phyloP scores from a whole-genome alignment of 92 coral and sea anemone species.

The Epizoanthus scotinus region DNA sequence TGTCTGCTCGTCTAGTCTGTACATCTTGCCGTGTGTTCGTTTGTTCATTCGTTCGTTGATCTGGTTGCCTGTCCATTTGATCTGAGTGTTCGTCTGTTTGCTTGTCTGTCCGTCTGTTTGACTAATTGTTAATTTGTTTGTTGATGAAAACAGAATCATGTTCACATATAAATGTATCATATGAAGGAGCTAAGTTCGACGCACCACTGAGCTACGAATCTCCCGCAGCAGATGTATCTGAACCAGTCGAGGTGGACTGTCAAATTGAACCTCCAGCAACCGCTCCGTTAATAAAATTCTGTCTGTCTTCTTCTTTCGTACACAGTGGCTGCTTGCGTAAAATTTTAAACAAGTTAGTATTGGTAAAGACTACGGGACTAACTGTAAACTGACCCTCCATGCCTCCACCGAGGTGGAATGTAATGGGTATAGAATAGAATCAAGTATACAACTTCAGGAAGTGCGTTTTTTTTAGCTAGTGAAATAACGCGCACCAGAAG shows the following conservation, averaged over 20 bases:
- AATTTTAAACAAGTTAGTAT: slow-evolving; percentile 5
- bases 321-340: slow-evolving; percentile 5
- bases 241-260: not conserved
- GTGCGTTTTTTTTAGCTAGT: too few relatives aligned
- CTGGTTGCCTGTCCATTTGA: not conserved
- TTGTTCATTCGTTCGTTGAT: not conserved
- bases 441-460: too few relatives aligned
- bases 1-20: too few relatives aligned
- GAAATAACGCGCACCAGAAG: too few relatives aligned
- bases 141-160: not conserved
- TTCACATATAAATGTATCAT: not conserved
- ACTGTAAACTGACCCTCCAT: not conserved
- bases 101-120: not conserved
- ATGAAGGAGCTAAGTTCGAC: not conserved
- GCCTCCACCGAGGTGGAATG: not conserved
- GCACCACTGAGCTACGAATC: slow-evolving; percentile 2
- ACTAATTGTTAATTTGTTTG: not conserved
- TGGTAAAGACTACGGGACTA: not conserved
- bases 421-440: too few relatives aligned
- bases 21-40: too few relatives aligned
- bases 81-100: too few relatives aligned
- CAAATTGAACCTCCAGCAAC: not conserved
- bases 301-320: not conserved
- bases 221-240: not conserved
- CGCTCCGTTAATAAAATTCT: not conserved